Conservation (phyloP, 2,888 invertebrate genomes). For the Spilarctia lutea region DNA sequence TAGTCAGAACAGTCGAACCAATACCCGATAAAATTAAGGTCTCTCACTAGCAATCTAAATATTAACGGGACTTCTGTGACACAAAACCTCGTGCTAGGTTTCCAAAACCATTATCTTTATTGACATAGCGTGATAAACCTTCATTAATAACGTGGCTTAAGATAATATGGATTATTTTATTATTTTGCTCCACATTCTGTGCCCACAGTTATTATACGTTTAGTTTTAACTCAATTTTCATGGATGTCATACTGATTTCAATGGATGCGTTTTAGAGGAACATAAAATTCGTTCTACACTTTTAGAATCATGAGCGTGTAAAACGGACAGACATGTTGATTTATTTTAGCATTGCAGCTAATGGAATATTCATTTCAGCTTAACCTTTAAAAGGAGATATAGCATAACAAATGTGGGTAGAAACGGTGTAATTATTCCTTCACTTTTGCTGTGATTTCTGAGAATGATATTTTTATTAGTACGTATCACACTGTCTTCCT, state of each 20-base stretch:
- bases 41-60: too few relatives aligned
- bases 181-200: conserved; percentile 32
- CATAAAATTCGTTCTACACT: conserved; percentile 37
- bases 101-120: conserved; percentile 25
- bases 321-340: conserved; percentile 28
- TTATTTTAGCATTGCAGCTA: conserved; percentile 31
- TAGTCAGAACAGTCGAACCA: too few relatives aligned
- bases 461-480: too few relatives aligned
- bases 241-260: conserved; percentile 25
- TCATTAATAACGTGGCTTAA: conserved; percentile 34
- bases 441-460: too few relatives aligned
- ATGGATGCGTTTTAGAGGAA: conserved; percentile 36
- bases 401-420: neutral
- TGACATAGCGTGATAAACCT: conserved; percentile 37
- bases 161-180: conserved; percentile 28
- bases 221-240: conserved; percentile 31
- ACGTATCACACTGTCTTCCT: too few relatives aligned
- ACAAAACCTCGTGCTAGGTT: conserved; percentile 5
- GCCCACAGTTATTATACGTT: conserved; percentile 9
- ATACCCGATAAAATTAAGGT: too few relatives aligned
- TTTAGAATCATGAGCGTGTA: conserved; percentile 23
- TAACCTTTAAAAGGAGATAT: neutral
- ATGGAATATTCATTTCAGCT: conserved; percentile 16
- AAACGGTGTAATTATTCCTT: neutral
- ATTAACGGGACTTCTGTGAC: neutral